Conservation (phyloP, 2,888 invertebrate genomes). For the Acleris emargana region DNA sequence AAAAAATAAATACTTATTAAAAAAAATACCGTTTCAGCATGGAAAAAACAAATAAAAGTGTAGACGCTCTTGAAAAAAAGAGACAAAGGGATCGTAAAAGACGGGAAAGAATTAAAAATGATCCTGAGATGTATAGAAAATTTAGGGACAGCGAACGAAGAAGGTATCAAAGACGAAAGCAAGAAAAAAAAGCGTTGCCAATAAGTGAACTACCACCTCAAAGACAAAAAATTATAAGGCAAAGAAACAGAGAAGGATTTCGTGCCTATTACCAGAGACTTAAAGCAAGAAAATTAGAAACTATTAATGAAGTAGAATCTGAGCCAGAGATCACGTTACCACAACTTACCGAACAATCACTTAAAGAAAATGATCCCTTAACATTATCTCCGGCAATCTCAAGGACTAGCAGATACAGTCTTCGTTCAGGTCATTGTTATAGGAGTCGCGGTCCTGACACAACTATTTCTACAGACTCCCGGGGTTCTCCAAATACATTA, state of each 20-base stretch:
- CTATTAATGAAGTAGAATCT: no score
- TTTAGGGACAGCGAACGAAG: slow-evolving; percentile 4
- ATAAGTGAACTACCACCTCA: slow-evolving; percentile 11
- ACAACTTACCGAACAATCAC: no score
- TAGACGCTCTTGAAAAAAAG: slow-evolving; percentile 7
- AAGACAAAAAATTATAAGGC: slow-evolving; percentile 4
- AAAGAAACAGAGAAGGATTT: slow-evolving; percentile 18
- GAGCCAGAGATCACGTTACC: no score
- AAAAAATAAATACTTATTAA: no score
- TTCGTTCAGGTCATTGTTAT: no score
- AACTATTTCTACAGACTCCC: no score
- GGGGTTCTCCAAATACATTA: no score
- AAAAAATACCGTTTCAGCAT: no score
- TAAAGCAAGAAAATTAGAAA: background rate
- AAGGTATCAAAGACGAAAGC: slow-evolving; percentile 17
- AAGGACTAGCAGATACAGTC: no score
- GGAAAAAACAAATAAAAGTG: background rate
- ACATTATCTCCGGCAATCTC: no score
- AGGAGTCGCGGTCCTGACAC: no score
- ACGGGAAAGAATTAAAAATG: slow-evolving; percentile 13
- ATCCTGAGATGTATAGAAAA: slow-evolving; percentile 10
- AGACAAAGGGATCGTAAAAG: slow-evolving; percentile 10
- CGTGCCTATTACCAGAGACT: slow-evolving; percentile 14
- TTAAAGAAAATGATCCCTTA: no score
- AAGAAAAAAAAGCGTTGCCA: slow-evolving; percentile 10